Base-by-base conservation (phyloP, 1,140 invertebrate genomes). In the Helicorthomorpha holstii region DNA sequence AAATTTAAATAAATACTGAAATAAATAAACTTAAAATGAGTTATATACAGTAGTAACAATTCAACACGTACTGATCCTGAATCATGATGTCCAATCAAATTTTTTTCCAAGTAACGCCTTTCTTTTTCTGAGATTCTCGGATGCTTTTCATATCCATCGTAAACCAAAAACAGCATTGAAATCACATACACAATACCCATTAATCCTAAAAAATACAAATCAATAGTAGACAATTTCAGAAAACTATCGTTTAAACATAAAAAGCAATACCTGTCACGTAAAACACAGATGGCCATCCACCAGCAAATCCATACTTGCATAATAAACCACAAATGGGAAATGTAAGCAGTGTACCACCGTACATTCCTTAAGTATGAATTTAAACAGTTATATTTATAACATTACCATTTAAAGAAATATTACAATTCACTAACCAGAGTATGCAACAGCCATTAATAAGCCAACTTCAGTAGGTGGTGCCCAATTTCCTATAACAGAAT, bases 401-500 rank as follows among this genome's bases (percentile, higher is more conserved):
- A 50, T n/a, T n/a, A 51, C n/a, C 3, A 50, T 14, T 22, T 21
- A 52, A 10, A 44, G 12, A 34, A 49, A n/a, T n/a, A n/a, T n/a
- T n/a, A n/a, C n/a, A n/a, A 34, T 7, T 7, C 29, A 51, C 45
- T 62, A 59, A 54, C 69, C 69, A 24, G 65, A 66, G 59, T 64
- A 71, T 23, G 62, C 67, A 26, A 72, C 56, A 27, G 64, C 60
- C 27, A 67, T 61, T 16, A 70, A 53, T 3, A 67, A 51, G 23
- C 60, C 59, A 38, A 67, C 59, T 57, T 75, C 74, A 34, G 64
- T 50, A n/a, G 70, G 67, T 22, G 71, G 72, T 47, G 71, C 69
- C 75, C 75, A 76, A 42, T 70, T 67, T 3, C 66, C 64, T 66
- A 71, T 73, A 19, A 76, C 62, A 3, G 70, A 66, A 58, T 75